Percentiles rank a stretch among this genome's conserved stretches.
Conservation (phyloP, 2,888 invertebrate species). For the Phyllotreta striolata region DNA sequence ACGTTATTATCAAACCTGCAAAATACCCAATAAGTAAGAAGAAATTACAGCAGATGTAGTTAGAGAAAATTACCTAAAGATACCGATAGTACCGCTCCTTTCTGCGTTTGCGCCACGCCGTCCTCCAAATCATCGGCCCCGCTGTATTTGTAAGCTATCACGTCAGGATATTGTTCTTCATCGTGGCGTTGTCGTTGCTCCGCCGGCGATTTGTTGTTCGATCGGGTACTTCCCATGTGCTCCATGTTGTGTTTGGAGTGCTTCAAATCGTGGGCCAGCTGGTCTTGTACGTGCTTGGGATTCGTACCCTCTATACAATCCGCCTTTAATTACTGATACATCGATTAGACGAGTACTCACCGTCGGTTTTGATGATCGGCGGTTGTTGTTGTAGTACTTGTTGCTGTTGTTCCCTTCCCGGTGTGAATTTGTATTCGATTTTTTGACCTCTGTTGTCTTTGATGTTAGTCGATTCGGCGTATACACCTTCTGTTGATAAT, state of each 20-base stretch:
- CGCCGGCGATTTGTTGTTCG: slow-evolving; percentile 39
- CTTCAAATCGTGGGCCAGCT: slow-evolving; percentile 59
- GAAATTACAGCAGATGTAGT: background rate
- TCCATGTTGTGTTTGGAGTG: slow-evolving; percentile 55
- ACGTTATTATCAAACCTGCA: slow-evolving; percentile 80
- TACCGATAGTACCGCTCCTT: slow-evolving; percentile 81
- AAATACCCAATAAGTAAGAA: slow-evolving; percentile 37
- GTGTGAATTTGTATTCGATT: slow-evolving; percentile 7
- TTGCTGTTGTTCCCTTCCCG: slow-evolving; percentile 3
- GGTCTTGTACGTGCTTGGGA: slow-evolving; percentile 56
- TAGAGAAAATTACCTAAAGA: slow-evolving; percentile 68
- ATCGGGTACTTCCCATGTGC: slow-evolving; percentile 38
- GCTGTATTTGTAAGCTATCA: slow-evolving; percentile 51
- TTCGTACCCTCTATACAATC: slow-evolving; percentile 41
- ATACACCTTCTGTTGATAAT: slow-evolving; percentile 38
- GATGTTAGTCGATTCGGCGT: slow-evolving; percentile 23
- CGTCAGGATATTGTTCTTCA: slow-evolving; percentile 50
- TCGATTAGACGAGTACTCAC: slow-evolving; percentile 16
- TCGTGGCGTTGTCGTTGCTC: slow-evolving; percentile 44
- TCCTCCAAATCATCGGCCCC: slow-evolving; percentile 61
- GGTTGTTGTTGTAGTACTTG: background rate
- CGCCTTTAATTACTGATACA: slow-evolving; percentile 8
- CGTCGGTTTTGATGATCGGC: slow-evolving; percentile 21
- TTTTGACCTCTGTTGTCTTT: slow-evolving; percentile 24
- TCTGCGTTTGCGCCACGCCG: slow-evolving; percentile 74